These are phyloP conservation scores for Eupithecia inturbata DNA, from an alignment of 2,888 invertebrate species.

Conservation along the genomic window DNA sequence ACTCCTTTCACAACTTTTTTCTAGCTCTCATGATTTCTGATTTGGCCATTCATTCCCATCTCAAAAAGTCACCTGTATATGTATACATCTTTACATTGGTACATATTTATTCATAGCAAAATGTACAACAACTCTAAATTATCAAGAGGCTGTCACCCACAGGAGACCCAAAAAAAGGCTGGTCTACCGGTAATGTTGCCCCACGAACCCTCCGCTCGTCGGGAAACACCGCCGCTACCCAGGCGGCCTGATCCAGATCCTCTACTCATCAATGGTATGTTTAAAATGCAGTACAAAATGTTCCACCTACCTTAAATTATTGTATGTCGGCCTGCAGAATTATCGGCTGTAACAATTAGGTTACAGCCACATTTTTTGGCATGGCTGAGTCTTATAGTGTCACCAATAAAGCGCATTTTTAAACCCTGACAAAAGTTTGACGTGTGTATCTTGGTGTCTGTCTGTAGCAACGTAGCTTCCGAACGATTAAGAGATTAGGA, in stretches of 20 bases:
- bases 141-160: slow-evolving; percentile 9
- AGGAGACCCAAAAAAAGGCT: slow-evolving; percentile 94
- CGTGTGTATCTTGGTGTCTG: no score
- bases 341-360: no score
- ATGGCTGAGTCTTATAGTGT: not conserved
- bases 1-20: no score
- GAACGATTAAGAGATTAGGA: no score
- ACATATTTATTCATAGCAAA: not conserved
- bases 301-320: not conserved
- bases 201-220: slow-evolving; percentile 90
- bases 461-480: no score
- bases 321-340: no score
- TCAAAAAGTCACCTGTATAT: no score
- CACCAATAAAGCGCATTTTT: no score
- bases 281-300: not conserved
- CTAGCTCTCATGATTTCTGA: no score
- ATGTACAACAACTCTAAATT: not conserved
- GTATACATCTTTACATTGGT: not conserved
- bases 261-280: slow-evolving; percentile 83
- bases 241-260: slow-evolving; percentile 90
- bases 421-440: no score
- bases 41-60: no score
- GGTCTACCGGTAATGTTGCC: slow-evolving; percentile 93
- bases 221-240: slow-evolving; percentile 90
- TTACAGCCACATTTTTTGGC: not conserved